phyloP scores from a whole-genome alignment of 2,113 vertebrate genomes.

The Hystrix brachyura region DNA sequence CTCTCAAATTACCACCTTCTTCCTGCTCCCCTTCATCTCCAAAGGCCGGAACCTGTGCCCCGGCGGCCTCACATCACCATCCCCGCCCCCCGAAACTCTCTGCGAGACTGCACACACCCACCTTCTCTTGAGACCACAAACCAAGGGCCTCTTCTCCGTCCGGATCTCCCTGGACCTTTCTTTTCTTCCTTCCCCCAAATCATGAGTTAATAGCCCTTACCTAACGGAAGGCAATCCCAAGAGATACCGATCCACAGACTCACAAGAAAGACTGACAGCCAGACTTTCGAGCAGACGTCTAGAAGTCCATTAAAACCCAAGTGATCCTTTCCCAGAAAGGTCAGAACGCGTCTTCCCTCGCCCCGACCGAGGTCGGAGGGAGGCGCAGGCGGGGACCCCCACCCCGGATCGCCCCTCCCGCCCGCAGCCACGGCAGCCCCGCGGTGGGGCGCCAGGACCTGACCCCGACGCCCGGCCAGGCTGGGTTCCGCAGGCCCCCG shows the following conservation, averaged over 20 bases:
- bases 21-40: neutral
- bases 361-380: neutral
- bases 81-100: neutral
- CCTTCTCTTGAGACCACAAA: neutral
- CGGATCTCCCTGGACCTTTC: neutral
- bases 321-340: too few relatives aligned
- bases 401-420: neutral
- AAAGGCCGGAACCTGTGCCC: neutral
- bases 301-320: neutral
- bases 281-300: neutral
- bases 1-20: neutral
- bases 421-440: neutral
- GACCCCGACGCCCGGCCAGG: neutral
- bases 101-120: neutral
- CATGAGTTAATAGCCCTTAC: neutral
- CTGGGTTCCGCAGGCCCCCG: constrained; percentile 2
- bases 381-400: neutral
- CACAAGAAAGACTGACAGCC: neutral
- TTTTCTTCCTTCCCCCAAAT: neutral
- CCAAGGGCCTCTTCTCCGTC: neutral
- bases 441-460: neutral
- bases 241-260: neutral
- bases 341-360: neutral
- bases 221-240: neutral
- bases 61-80: neutral